These are phyloP conservation scores for Columbina picui DNA, from an alignment of 2,113 vertebrate genomes.

Conservation along the genomic window DNA sequence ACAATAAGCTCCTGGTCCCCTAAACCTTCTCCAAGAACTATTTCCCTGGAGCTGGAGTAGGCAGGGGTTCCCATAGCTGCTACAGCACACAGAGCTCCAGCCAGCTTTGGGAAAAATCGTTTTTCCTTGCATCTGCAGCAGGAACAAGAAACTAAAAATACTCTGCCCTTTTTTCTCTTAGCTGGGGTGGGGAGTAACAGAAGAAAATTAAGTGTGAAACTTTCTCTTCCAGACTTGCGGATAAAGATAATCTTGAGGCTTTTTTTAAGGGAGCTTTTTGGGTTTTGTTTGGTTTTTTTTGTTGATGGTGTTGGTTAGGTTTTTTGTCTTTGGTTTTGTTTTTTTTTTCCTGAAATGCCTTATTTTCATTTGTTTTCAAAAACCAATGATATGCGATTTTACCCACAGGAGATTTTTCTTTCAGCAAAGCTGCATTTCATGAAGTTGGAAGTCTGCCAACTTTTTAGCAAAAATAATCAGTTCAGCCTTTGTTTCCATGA, in stretches of 20 bases:
- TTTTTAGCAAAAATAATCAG: neutral
- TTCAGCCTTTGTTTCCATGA: neutral
- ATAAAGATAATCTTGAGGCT: neutral
- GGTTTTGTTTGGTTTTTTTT: too few relatives aligned
- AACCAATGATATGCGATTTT: rapidly evolving
- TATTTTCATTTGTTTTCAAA: neutral
- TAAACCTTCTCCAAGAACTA: neutral
- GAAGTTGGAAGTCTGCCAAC: neutral
- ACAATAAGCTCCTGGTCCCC: neutral
- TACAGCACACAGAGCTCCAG: neutral
- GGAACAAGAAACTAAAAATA: neutral
- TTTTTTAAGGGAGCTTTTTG: neutral
- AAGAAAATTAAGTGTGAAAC: neutral
- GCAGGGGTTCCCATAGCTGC: neutral
- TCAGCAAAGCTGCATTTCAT: neutral
- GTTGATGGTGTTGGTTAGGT: too few relatives aligned
- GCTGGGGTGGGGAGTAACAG: neutral
- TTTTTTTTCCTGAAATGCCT: neutral
- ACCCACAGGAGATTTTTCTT: neutral
- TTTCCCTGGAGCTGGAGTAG: neutral
- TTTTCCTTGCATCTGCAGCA: neutral
- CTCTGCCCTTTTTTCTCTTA: neutral
- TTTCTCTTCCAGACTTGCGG: neutral
- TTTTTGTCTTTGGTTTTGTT: too few relatives aligned
- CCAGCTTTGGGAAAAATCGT: neutral